Evolutionary conservation across 2,113 vertebrate species (phyloP).

Genomic region (Amphiprion ocellaris): DNA sequence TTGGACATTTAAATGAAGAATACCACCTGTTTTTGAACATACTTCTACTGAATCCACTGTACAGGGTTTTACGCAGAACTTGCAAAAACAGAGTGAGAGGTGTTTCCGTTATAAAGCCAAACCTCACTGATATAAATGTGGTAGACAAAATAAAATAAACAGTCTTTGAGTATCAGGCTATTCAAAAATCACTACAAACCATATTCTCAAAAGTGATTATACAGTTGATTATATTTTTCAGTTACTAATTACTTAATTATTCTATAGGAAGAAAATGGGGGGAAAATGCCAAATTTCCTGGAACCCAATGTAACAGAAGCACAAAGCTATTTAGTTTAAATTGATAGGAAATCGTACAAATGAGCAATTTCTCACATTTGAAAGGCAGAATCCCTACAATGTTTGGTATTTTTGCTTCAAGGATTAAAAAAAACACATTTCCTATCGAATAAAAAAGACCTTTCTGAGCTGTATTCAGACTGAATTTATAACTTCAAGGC

Average conservation of each 20-base stretch:
- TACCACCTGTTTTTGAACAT: slow-evolving; percentile 9
- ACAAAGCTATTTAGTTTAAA: too few relatives aligned
- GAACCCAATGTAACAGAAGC: too few relatives aligned
- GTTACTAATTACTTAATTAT: too few relatives aligned
- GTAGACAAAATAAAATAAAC: not conserved
- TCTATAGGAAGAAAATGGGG: too few relatives aligned
- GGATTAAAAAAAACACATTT: not conserved
- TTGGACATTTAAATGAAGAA: slow-evolving; percentile 11
- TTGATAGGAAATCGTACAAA: not conserved
- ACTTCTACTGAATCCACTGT: not conserved
- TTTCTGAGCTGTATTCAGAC: not conserved
- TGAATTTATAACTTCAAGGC: not conserved
- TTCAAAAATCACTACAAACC: not conserved
- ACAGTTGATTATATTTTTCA: too few relatives aligned
- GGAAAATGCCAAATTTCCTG: too few relatives aligned
- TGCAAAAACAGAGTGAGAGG: not conserved
- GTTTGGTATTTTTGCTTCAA: not conserved
- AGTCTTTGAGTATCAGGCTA: not conserved
- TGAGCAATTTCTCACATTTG: too few relatives aligned
- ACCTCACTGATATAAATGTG: not conserved
- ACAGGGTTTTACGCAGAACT: not conserved
- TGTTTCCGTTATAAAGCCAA: not conserved
- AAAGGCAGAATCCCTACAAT: not conserved
- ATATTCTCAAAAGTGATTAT: not conserved
- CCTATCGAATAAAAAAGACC: not conserved